These are phyloP conservation scores for Halcyon chelicuti DNA, from an alignment of 2,797 vertebrate genomes.

Conservation along the genomic window DNA sequence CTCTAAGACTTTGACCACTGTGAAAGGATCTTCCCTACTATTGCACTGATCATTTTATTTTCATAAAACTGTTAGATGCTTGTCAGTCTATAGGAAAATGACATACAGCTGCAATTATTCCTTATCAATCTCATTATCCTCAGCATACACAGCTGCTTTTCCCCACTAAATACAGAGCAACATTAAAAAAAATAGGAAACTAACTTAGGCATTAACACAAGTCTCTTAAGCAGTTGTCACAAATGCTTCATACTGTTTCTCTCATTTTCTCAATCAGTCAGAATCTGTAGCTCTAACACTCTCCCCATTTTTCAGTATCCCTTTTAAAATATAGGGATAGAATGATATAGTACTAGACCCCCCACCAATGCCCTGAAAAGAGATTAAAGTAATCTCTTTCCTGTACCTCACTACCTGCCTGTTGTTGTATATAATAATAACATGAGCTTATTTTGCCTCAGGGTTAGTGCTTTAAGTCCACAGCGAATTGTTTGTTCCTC, in stretches of 20 bases:
- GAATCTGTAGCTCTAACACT: background rate
- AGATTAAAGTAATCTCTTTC: background rate
- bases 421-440: background rate
- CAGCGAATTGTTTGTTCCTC: background rate
- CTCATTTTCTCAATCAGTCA: background rate
- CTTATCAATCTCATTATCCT: background rate
- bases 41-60: background rate
- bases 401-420: background rate
- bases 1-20: background rate
- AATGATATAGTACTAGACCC: background rate
- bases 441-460: background rate
- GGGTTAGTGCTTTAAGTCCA: background rate
- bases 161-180: background rate
- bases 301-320: background rate
- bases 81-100: background rate
- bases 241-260: background rate
- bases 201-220: background rate
- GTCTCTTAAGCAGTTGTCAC: background rate
- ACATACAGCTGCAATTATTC: background rate
- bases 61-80: background rate
- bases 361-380: background rate
- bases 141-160: background rate
- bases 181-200: background rate
- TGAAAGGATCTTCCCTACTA: background rate
- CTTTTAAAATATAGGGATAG: background rate